Percentiles rank a stretch among this genome's conserved stretches.
Conservation (phyloP, 2,888 invertebrate genomes). For the Agrochola lota region DNA sequence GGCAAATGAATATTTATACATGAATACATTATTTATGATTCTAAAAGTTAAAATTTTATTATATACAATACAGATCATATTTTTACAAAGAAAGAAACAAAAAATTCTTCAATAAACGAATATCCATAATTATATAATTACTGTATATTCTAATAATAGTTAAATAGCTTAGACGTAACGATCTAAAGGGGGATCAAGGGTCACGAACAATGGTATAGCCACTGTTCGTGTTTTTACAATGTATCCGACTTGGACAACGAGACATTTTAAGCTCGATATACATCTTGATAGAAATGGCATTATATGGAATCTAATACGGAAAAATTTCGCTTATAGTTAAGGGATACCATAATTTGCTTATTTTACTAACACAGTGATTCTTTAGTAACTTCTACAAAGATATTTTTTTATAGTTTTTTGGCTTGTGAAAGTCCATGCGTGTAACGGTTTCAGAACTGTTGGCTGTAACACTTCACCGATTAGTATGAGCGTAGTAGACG, state of each 20-base stretch:
- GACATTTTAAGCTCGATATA: conserved; percentile 63
- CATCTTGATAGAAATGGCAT: conserved; percentile 44
- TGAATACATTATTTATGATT: conserved; percentile 41
- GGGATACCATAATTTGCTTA: conserved; percentile 67
- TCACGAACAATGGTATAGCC: conserved; percentile 27
- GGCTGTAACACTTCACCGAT: conserved; percentile 40
- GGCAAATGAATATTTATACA: conserved; percentile 42
- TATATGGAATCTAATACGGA: conserved; percentile 27
- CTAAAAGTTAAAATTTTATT: conserved; percentile 43
- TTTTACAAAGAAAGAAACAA: conserved; percentile 54
- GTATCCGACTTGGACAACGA: conserved; percentile 47
- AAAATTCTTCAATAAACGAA: conserved; percentile 22
- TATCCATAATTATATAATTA: conserved; percentile 33
- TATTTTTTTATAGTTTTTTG: conserved; percentile 50
- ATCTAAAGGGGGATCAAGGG: conserved; percentile 27
- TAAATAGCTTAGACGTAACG: conserved; percentile 34
- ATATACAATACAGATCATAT: conserved; percentile 56
- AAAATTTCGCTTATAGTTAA: conserved; percentile 62
- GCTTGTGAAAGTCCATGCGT: conserved; percentile 49
- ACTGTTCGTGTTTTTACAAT: conserved; percentile 35
- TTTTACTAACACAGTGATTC: conserved; percentile 69
- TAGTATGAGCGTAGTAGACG: not conserved
- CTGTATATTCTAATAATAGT: conserved; percentile 18
- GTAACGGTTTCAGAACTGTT: conserved; percentile 13
- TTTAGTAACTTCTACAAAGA: conserved; percentile 47